A percentile compares a stretch with the other conserved stretches of the same genome.
Evolutionary conservation across 2,797 vertebrate genomes (phyloP).

Genomic region (Aotus griseimembra): DNA sequence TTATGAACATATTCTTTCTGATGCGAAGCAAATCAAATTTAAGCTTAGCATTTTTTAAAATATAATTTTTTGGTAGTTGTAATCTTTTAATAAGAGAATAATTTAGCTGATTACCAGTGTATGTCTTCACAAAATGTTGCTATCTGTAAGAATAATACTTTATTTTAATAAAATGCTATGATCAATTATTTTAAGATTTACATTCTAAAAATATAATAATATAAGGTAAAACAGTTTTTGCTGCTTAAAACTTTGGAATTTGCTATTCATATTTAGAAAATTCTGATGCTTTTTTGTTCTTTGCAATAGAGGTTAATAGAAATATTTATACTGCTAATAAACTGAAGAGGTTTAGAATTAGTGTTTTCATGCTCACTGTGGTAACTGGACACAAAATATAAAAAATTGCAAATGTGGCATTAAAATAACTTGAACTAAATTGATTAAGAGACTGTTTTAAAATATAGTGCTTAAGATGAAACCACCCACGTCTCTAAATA

Average conservation of each 20-base stretch:
- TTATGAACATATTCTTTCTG: neutral
- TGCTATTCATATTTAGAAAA: neutral
- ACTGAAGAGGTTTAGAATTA: neutral
- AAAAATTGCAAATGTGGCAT: neutral
- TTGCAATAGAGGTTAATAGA: neutral
- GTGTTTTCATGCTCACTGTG: neutral
- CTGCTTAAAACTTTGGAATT: neutral
- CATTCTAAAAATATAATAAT: neutral
- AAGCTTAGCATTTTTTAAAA: neutral
- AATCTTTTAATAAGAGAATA: neutral
- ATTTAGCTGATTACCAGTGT: neutral
- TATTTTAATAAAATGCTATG: neutral
- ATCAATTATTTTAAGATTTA: neutral
- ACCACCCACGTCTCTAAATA: neutral
- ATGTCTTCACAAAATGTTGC: neutral
- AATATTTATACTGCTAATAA: conserved; percentile 7
- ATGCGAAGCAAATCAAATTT: neutral
- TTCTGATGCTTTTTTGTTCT: neutral
- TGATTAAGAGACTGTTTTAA: neutral
- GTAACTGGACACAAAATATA: neutral
- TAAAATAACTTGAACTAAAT: conserved; percentile 32
- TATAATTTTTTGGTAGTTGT: neutral
- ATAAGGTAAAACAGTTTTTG: neutral
- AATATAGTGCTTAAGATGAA: neutral
- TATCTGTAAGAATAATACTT: neutral